phyloP scores from a whole-genome alignment of 2,888 invertebrate species.

The Automeris io region DNA sequence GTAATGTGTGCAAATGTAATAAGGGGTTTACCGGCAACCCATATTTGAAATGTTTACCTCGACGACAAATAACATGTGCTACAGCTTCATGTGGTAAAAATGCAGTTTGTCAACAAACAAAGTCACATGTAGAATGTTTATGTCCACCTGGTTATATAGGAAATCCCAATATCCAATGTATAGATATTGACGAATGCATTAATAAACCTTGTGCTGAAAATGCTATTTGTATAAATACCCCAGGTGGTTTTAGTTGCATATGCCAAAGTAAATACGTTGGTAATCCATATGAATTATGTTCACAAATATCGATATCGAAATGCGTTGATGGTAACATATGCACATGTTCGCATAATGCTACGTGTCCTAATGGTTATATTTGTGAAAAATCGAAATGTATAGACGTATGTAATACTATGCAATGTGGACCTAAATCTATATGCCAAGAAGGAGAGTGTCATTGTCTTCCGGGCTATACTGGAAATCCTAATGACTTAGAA shows the following conservation, averaged over 20 bases:
- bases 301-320: conserved; percentile 80
- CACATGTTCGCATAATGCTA: conserved; percentile 81
- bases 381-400: conserved; percentile 86
- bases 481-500: conserved; percentile 83
- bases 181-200: conserved; percentile 89
- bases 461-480: conserved; percentile 86
- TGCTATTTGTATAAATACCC: conserved; percentile 93
- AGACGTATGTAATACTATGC: conserved; percentile 84
- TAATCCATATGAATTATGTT: conserved; percentile 91
- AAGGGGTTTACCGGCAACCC: conserved; percentile 92
- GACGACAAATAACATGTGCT: conserved; percentile 83
- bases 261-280: conserved; percentile 91
- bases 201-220: conserved; percentile 88
- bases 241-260: conserved; percentile 92
- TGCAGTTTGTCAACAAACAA: conserved; percentile 87
- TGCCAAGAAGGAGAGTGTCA: conserved; percentile 88
- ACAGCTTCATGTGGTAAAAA: conserved; percentile 85
- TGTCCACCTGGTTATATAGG: conserved; percentile 91
- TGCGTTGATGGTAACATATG: conserved; percentile 84
- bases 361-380: conserved; percentile 86
- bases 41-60: conserved; percentile 86
- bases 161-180: conserved; percentile 91
- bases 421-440: conserved; percentile 88
- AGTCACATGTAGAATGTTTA: conserved; percentile 85
- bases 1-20: conserved; percentile 89